These are phyloP conservation scores for Nyctibius bracteatus DNA, from an alignment of 2,113 vertebrate species.

Conservation along the genomic window DNA sequence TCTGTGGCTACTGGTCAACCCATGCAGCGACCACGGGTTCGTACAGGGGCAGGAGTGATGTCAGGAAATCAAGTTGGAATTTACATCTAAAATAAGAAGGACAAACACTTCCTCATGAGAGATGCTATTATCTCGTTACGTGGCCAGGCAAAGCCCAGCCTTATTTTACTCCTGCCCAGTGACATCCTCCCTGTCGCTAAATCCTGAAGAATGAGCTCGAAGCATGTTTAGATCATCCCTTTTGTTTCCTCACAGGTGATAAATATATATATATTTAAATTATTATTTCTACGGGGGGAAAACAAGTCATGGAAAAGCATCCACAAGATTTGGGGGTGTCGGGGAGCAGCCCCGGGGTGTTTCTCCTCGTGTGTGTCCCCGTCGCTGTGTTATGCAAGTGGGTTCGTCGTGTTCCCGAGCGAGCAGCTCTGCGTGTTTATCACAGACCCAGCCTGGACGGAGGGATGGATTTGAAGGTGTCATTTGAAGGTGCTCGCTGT, in stretches of 20 bases:
- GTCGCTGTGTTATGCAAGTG: background rate
- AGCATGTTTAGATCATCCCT: background rate
- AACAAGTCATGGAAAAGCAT: background rate
- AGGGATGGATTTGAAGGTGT: no score
- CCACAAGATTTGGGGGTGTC: background rate
- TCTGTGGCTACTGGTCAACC: background rate
- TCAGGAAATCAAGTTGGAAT: background rate
- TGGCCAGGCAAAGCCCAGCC: background rate
- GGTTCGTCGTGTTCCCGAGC: background rate
- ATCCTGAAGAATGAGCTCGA: background rate
- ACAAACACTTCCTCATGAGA: background rate
- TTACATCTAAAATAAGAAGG: no score
- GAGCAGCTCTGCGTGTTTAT: background rate
- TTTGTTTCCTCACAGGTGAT: background rate
- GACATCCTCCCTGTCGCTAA: background rate
- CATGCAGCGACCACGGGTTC: no score
- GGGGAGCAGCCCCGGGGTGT: background rate
- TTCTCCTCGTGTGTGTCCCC: background rate
- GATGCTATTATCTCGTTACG: background rate
- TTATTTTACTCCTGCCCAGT: background rate
- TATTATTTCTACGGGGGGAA: background rate
- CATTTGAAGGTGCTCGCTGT: background rate
- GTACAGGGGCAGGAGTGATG: background rate
- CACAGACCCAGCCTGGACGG: background rate
- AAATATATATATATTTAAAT: background rate